Evolutionary conservation across 2,797 vertebrate species (phyloP), one percentile per base, ranked within the genome.

Genomic region (Leucoraja ocellata): DNA sequence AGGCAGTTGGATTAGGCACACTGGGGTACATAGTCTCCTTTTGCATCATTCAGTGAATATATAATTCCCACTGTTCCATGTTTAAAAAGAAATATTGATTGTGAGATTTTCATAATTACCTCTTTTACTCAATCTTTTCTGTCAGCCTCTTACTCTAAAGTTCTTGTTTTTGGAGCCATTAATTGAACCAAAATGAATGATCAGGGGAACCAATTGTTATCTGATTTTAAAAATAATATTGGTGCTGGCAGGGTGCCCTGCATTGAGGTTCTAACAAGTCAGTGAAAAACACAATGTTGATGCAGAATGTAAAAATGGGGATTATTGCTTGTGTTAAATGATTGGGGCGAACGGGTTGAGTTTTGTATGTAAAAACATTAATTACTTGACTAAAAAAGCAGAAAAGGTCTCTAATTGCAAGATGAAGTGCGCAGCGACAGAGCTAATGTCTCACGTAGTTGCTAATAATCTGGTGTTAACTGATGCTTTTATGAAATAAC

Each of bases 241-340:
- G 94, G 94, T 78, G 83, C 73, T 95, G 94, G 93, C 46, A 0
- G 0, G 8, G 21, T 25, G 90, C 94, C 94, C 78, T 39, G 80
- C 93, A n/a, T 73, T 93, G 93, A 91, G 76, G 94, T 93, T 94
- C 91, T 93, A 86, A 94, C 94, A 94, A 95, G 94, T 95, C 96
- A 96, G 96, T 96, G 95, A 96, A 96, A 97, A 96, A 96, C 95
- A 96, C 96, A 97, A 96, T 95, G 94, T 94, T 95, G 8, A 4
- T 25, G 23, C 36, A 14, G 32, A 74, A 74, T n/a, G 28, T 76
- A 71, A 92, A 68, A 76, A 76, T 92, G 39, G 73, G 46, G 46
- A 76, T 36, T n/a, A 39, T 71, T 36, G 32, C 88, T 71, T 92
- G 46, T 39, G 1, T 92, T 28, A 54, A 91, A 76, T 28, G 16